These are phyloP conservation scores for Macrocentrus cingulum DNA, from an alignment of 1,140 invertebrate species.

Conservation along the genomic window DNA sequence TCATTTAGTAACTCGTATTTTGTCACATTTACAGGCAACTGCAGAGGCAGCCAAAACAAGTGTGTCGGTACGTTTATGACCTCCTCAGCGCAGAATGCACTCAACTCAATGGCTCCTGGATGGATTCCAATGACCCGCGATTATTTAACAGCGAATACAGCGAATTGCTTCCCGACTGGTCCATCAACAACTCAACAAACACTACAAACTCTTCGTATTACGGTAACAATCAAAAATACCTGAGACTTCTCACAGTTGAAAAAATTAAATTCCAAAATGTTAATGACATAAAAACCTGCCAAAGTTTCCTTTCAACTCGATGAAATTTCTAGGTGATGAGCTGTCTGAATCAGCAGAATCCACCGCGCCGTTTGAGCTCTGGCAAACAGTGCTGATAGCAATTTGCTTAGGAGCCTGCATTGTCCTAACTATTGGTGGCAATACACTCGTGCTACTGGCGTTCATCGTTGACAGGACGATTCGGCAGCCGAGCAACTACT, in stretches of 20 bases:
- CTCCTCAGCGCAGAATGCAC: constrained; percentile 65
- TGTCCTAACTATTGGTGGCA: constrained; percentile 90
- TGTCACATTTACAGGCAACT: constrained; percentile 65
- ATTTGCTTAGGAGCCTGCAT: constrained; percentile 85
- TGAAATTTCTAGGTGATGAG: constrained; percentile 14
- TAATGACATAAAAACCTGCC: no score
- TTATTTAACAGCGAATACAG: constrained; percentile 50
- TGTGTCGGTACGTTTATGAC: constrained; percentile 68
- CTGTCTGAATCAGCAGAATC: constrained; percentile 44
- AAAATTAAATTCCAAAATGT: constrained; percentile 8
- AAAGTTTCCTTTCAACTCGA: no score
- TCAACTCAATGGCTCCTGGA: constrained; percentile 59
- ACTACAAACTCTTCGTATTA: constrained; percentile 44
- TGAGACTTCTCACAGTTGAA: neutral
- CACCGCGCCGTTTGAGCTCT: constrained; percentile 84
- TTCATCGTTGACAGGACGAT: constrained; percentile 97
- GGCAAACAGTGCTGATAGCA: constrained; percentile 91
- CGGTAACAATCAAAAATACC: constrained; percentile 34
- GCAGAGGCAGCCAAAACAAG: constrained; percentile 65
- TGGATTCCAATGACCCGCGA: constrained; percentile 47
- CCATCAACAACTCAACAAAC: constrained; percentile 49
- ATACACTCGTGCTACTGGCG: constrained; percentile 93
- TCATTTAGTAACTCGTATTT: constrained; percentile 22
- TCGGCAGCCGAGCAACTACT: constrained; percentile 98
- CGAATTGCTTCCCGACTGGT: constrained; percentile 48